Conservation (phyloP, 2,888 invertebrate species). For the Oscheius onirici region DNA sequence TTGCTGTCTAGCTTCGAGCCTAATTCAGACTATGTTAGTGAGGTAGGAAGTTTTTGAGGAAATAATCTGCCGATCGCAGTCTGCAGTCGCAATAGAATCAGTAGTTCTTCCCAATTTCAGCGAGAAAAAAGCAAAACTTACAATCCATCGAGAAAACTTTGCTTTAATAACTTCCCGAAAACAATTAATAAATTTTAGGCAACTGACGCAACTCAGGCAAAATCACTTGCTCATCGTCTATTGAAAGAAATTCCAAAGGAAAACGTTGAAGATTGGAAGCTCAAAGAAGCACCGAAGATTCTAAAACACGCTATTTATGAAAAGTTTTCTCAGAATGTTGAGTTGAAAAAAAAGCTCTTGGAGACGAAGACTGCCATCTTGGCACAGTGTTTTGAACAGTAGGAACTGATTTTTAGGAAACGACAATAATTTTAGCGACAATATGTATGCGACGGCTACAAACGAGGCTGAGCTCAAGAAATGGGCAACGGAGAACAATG, state of each 20-base stretch:
- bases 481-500: conserved; percentile 42
- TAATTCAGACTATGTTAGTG: too few species aligned
- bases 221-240: background rate
- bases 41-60: too few species aligned
- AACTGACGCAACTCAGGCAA: background rate
- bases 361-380: conserved; percentile 45
- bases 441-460: conserved; percentile 37
- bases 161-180: too few species aligned
- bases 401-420: background rate
- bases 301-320: conserved; percentile 41
- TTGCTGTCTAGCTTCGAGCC: too few species aligned
- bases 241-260: background rate
- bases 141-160: too few species aligned
- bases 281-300: conserved; percentile 37
- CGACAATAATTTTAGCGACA: conserved; percentile 28
- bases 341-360: conserved; percentile 45
- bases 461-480: conserved; percentile 31
- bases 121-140: too few species aligned
- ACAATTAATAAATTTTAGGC: conserved; percentile 1
- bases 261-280: conserved; percentile 48
- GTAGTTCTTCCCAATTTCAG: too few species aligned
- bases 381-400: conserved; percentile 46
- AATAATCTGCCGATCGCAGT: too few species aligned
- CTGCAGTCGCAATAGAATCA: too few species aligned
- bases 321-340: conserved; percentile 42